These are phyloP conservation scores for Zaprionus taronus DNA, from an alignment of 1,140 invertebrate genomes.

Conservation along the genomic window DNA sequence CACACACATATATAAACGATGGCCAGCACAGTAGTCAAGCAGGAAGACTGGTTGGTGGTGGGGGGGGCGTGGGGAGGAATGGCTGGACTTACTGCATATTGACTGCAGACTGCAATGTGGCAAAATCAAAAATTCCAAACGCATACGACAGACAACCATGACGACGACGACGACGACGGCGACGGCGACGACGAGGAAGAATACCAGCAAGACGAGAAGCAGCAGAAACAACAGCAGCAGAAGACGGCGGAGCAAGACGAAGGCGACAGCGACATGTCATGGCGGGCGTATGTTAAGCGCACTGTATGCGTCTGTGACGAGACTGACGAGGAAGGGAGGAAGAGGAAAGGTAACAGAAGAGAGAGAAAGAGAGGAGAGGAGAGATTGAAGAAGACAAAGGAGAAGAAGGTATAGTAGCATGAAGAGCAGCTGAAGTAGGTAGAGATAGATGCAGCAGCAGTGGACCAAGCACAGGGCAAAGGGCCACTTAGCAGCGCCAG, in stretches of 20 bases:
- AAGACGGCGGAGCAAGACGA: not conserved
- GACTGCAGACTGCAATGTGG: slow-evolving; percentile 74
- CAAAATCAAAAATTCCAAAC: slow-evolving; percentile 81
- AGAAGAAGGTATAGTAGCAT: not conserved
- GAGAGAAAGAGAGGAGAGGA: not conserved
- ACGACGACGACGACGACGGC: slow-evolving; percentile 43
- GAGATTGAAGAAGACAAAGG: not conserved
- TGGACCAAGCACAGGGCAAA: not conserved
- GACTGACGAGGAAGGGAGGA: not conserved
- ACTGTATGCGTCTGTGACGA: slow-evolving; percentile 20
- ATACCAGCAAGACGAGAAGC: slow-evolving; percentile 16
- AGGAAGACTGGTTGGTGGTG: not conserved
- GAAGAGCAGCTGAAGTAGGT: not conserved
- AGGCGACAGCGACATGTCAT: slow-evolving; percentile 62
- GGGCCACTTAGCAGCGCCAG: slow-evolving; percentile 76
- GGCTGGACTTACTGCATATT: slow-evolving; percentile 57
- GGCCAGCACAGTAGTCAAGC: slow-evolving; percentile 58
- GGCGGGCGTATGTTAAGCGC: slow-evolving; percentile 57
- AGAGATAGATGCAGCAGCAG: not conserved
- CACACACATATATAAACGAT: slow-evolving; percentile 12
- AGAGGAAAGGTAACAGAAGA: not conserved
- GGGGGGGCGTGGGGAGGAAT: not conserved
- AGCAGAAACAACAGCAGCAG: slow-evolving; percentile 4
- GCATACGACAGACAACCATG: slow-evolving; percentile 80
- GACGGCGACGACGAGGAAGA: not conserved